These are phyloP conservation scores for Xiphophorus hellerii DNA, from an alignment of 2,113 vertebrate genomes.

Conservation along the genomic window DNA sequence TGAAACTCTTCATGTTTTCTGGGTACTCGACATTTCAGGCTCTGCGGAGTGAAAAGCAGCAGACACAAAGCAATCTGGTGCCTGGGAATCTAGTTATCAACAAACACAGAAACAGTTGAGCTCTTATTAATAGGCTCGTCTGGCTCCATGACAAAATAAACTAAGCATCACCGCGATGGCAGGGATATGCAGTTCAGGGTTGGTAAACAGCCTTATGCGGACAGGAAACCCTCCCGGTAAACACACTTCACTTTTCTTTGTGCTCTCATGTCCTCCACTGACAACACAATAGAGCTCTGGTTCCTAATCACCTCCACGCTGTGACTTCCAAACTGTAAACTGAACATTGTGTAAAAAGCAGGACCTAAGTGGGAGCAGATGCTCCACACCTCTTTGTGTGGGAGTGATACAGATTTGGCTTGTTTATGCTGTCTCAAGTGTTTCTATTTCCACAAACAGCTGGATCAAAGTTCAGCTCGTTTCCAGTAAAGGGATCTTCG, in stretches of 20 bases:
- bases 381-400: constrained; percentile 20
- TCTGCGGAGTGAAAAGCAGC: not conserved
- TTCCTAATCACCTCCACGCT: not conserved
- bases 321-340: constrained; percentile 6
- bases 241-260: constrained; percentile 34
- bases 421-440: not conserved
- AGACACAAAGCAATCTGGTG: not conserved
- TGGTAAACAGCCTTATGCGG: constrained; percentile 4
- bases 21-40: too few species aligned
- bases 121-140: not conserved
- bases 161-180: not conserved
- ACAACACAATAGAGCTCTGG: constrained; percentile 34
- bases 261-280: constrained; percentile 12
- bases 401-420: constrained; percentile 9
- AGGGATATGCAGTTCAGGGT: constrained; percentile 16
- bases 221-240: constrained; percentile 45
- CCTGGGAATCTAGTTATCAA: not conserved
- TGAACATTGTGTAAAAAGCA: not conserved
- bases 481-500: too few species aligned
- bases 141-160: not conserved
- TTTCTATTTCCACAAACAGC: not conserved
- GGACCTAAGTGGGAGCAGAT: constrained; percentile 4
- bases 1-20: too few species aligned
- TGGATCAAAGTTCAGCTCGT: too few species aligned
- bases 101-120: not conserved